Evolutionary conservation across 1,140 invertebrate genomes (phyloP).

Genomic region (Zophobas atratus): DNA sequence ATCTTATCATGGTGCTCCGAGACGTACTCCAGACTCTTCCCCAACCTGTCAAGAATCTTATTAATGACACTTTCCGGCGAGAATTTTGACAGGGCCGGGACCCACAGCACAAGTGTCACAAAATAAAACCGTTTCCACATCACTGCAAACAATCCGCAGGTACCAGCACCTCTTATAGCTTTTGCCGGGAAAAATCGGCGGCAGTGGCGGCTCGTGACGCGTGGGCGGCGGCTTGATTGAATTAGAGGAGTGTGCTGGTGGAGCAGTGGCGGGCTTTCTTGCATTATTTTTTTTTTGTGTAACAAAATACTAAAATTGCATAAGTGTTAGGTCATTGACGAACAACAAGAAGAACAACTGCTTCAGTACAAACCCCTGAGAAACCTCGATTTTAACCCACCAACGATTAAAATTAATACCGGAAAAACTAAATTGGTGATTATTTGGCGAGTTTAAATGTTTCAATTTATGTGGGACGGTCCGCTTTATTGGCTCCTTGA

Average conservation of each 20-base stretch:
- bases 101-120: neutral
- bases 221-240: neutral
- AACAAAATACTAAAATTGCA: too few relatives aligned
- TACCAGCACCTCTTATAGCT: slow-evolving; percentile 12
- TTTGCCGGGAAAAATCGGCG: slow-evolving; percentile 15
- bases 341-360: too few relatives aligned
- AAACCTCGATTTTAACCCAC: too few relatives aligned
- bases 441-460: neutral
- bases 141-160: slow-evolving; percentile 32
- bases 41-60: slow-evolving; percentile 13
- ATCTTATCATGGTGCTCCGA: slow-evolving; percentile 46
- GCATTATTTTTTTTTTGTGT: too few relatives aligned
- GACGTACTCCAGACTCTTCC: slow-evolving; percentile 52
- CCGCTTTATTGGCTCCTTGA: neutral
- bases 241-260: neutral
- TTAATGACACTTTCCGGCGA: slow-evolving; percentile 48
- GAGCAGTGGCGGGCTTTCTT: too few relatives aligned
- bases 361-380: too few relatives aligned
- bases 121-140: slow-evolving; percentile 37
- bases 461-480: too few relatives aligned
- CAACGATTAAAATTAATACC: too few relatives aligned
- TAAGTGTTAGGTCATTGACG: too few relatives aligned
- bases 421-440: neutral
- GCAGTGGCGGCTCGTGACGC: slow-evolving; percentile 25
- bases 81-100: slow-evolving; percentile 24